Percentiles rank a stretch among this genome's conserved stretches.
phyloP scores from a whole-genome alignment of 2,113 vertebrate species.

The Rhegmatorhina hoffmannsi region DNA sequence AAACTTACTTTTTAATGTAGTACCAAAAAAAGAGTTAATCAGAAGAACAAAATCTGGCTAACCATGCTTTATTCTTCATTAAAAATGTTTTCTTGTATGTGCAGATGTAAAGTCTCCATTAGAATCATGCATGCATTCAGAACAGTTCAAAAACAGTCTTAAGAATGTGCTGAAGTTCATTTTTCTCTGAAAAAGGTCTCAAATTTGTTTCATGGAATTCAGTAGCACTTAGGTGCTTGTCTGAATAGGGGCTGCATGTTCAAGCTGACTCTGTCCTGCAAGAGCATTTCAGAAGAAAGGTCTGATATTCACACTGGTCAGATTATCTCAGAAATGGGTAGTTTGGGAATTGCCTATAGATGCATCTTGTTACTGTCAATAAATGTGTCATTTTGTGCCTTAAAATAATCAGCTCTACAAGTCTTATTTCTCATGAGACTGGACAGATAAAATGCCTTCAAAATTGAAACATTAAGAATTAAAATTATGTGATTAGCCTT shows the following conservation, averaged over 20 bases:
- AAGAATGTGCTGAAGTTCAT: background rate
- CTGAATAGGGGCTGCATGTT: background rate
- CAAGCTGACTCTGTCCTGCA: background rate
- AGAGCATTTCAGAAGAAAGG: background rate
- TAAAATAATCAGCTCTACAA: background rate
- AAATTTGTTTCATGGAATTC: background rate
- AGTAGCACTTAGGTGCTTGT: background rate
- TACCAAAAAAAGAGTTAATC: background rate
- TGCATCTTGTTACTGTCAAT: background rate
- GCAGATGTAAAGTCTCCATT: background rate
- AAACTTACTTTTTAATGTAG: background rate
- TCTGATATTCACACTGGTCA: background rate
- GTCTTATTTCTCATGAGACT: background rate
- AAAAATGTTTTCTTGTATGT: background rate
- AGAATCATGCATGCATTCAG: background rate
- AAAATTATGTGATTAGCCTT: background rate
- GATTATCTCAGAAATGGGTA: background rate
- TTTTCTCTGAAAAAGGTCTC: background rate
- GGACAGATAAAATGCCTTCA: conserved; percentile 39
- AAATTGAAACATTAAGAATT: conserved; percentile 17
- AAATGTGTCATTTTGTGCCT: background rate
- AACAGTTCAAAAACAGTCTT: background rate
- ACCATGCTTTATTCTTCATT: background rate
- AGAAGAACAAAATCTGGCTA: background rate
- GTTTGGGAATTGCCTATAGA: background rate